These are phyloP conservation scores for Peromyscus attwateri DNA, from an alignment of 2,797 vertebrate species.

Conservation along the genomic window DNA sequence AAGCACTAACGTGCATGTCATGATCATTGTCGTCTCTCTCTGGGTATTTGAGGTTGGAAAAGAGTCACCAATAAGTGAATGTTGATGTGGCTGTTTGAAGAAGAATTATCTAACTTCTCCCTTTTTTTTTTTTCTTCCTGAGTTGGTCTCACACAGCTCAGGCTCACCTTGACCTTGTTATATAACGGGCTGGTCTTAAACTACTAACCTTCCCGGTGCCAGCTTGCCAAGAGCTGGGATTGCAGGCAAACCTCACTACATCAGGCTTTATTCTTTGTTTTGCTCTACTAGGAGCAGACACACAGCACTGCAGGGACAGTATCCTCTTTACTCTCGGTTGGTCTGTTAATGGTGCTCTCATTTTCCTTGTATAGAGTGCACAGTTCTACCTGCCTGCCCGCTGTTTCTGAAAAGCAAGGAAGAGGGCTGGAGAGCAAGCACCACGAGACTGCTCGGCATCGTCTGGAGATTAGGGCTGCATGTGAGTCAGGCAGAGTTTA, in stretches of 20 bases:
- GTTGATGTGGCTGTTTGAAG: not conserved
- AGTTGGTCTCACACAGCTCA: not conserved
- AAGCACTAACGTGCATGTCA: not conserved
- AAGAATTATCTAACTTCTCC: not conserved
- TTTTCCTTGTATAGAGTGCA: not conserved
- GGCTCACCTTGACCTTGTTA: not conserved
- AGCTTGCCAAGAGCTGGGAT: not conserved
- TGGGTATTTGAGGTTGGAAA: conserved; percentile 29
- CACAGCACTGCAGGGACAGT: not conserved
- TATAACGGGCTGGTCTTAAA: not conserved
- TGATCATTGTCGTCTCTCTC: not conserved
- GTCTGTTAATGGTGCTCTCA: not conserved
- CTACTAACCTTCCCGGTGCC: not conserved
- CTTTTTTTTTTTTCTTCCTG: not conserved
- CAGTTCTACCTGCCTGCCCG: not conserved
- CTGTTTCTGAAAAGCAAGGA: conserved; percentile 2
- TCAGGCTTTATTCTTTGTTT: not conserved
- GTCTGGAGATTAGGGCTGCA: not conserved
- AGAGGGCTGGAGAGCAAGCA: not conserved
- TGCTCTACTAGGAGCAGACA: not conserved
- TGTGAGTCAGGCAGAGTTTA: conserved; percentile 48
- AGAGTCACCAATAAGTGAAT: not conserved
- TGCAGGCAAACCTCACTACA: not conserved
- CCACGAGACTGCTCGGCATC: not conserved
- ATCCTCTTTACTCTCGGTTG: not conserved